Evolutionary conservation across 2,888 invertebrate species (phyloP).

Genomic region (Lasioglossum pauxillum): DNA sequence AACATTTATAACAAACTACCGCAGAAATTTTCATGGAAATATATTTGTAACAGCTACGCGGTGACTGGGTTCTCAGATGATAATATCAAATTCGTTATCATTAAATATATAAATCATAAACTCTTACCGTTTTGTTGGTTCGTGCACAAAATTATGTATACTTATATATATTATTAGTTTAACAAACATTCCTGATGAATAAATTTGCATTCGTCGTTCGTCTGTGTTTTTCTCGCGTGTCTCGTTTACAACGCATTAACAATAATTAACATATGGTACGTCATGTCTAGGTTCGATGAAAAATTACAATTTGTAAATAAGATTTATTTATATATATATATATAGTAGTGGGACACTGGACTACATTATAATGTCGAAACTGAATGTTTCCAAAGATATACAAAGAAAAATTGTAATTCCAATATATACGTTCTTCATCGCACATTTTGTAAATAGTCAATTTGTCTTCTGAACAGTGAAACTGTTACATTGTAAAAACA

Average conservation of each 20-base stretch:
- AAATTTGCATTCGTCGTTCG: constrained; percentile 26
- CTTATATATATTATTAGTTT: constrained; percentile 39
- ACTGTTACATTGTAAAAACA: not conserved
- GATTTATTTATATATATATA: constrained; percentile 41
- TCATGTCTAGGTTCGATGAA: constrained; percentile 22
- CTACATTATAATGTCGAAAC: constrained; percentile 51
- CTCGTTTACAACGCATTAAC: not conserved
- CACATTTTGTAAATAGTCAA: constrained; percentile 22
- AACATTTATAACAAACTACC: not conserved
- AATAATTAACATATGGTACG: not conserved
- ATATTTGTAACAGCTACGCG: constrained; percentile 36
- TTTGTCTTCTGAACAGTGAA: not conserved
- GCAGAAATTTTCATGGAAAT: constrained; percentile 15
- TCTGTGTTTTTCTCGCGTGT: constrained; percentile 27
- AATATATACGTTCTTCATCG: constrained; percentile 17
- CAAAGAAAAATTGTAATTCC: not conserved
- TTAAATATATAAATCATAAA: not conserved
- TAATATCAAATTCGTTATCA: constrained; percentile 20
- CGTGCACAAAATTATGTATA: constrained; percentile 21
- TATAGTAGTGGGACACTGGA: constrained; percentile 58
- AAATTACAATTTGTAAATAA: constrained; percentile 49
- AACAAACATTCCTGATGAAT: constrained; percentile 43
- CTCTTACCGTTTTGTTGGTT: constrained; percentile 15
- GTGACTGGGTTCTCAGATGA: constrained; percentile 43
- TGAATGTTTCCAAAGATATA: constrained; percentile 29